Percentiles rank a stretch among this genome's conserved stretches.
These are phyloP conservation scores for Magallana gigas DNA, from an alignment of 1,140 invertebrate genomes.

Conservation along the genomic window DNA sequence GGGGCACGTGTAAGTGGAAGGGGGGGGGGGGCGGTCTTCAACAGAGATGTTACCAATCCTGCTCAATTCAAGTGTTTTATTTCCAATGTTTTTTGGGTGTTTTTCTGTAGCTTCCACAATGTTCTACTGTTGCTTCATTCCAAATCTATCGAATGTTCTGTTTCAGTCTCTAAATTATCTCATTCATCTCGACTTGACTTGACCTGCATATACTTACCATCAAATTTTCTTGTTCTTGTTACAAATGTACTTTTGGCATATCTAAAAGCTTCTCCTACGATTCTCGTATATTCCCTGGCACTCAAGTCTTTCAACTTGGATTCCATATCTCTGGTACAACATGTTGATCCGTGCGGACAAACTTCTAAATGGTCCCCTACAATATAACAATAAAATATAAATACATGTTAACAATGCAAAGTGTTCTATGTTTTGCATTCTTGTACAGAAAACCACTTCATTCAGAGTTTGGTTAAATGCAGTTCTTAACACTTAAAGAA, in stretches of 20 bases:
- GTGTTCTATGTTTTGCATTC: too few species aligned
- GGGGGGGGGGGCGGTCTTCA: not conserved
- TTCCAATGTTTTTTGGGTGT: too few species aligned
- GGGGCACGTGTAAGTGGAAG: not conserved
- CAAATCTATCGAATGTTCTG: too few species aligned
- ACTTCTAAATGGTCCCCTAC: constrained; percentile 58
- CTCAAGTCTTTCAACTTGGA: constrained; percentile 52
- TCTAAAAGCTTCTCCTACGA: constrained; percentile 56
- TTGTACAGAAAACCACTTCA: too few species aligned
- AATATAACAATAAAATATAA: constrained; percentile 23
- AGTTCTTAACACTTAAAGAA: too few species aligned
- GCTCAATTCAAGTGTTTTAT: too few species aligned
- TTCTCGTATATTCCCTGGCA: constrained; percentile 55
- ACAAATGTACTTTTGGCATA: constrained; percentile 59
- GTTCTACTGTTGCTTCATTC: too few species aligned
- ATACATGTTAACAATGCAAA: too few species aligned
- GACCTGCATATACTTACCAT: constrained; percentile 51
- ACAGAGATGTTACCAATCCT: constrained; percentile 5
- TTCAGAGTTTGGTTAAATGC: too few species aligned
- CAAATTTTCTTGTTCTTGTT: constrained; percentile 60
- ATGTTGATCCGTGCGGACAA: constrained; percentile 52
- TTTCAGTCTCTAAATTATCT: too few species aligned
- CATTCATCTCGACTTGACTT: too few species aligned
- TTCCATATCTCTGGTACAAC: constrained; percentile 60
- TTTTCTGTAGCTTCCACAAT: too few species aligned